Evolutionary conservation across 1,140 invertebrate genomes (phyloP).

Genomic region (Trachymyrmex cornetzi): DNA sequence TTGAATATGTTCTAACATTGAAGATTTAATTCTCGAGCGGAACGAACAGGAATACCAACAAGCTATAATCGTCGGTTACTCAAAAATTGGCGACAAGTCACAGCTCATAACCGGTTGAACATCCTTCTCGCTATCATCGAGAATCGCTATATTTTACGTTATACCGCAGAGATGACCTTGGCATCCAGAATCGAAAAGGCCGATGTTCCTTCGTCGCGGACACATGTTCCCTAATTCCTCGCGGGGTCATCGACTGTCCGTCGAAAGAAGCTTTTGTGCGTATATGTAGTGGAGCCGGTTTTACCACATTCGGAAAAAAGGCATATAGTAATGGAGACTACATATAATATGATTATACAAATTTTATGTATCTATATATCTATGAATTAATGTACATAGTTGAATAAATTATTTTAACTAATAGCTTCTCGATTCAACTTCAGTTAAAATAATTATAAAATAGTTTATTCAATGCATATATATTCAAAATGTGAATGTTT

Average conservation of each 20-base stretch:
- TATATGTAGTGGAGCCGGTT: constrained; percentile 48
- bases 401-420: too few relatives aligned
- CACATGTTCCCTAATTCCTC: constrained; percentile 65
- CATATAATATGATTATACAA: too few relatives aligned
- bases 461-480: too few relatives aligned
- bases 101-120: constrained; percentile 62
- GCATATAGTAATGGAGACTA: too few relatives aligned
- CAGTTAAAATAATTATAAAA: too few relatives aligned
- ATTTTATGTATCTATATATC: too few relatives aligned
- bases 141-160: not conserved
- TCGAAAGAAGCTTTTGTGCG: constrained; percentile 54
- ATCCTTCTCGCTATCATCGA: not conserved
- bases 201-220: constrained; percentile 7
- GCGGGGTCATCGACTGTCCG: constrained; percentile 62
- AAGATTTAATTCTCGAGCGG: not conserved
- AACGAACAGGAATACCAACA: constrained; percentile 45
- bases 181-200: constrained; percentile 26
- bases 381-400: too few relatives aligned
- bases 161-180: constrained; percentile 47
- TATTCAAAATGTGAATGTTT: too few relatives aligned
- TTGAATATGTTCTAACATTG: not conserved
- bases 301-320: not conserved
- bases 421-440: too few relatives aligned
- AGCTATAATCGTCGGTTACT: constrained; percentile 1
- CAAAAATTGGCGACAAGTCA: constrained; percentile 52